These are phyloP conservation scores for Paramormyrops hopkinsi DNA, from an alignment of 2,797 vertebrate genomes.

Conservation along the genomic window DNA sequence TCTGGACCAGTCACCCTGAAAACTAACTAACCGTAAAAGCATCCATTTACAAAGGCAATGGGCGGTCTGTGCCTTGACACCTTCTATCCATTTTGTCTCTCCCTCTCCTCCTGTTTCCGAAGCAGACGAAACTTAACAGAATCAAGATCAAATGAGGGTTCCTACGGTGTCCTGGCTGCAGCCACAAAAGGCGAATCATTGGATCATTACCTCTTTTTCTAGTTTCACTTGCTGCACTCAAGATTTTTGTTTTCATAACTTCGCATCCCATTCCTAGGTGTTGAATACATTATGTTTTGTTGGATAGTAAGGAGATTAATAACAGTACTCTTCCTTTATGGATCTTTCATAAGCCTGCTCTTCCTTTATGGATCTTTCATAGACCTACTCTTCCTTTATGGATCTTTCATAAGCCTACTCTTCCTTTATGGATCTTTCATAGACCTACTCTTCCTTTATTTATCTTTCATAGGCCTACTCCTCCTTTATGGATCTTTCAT, in stretches of 20 bases:
- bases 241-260: neutral
- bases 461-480: neutral
- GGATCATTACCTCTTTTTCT: conserved; percentile 20
- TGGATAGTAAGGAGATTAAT: neutral
- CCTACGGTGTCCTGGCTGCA: conserved; percentile 10
- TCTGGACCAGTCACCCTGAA: conserved; percentile 53
- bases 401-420: neutral
- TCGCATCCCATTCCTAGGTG: neutral
- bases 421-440: neutral
- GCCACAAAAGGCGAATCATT: conserved; percentile 23
- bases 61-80: conserved; percentile 32
- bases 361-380: neutral
- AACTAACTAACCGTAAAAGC: conserved; percentile 47
- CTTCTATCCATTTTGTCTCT: conserved; percentile 35
- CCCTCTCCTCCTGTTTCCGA: conserved; percentile 23
- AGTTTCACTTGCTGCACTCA: neutral
- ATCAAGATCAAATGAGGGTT: neutral
- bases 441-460: neutral
- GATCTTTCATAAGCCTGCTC: neutral
- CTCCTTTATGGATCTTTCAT: neutral
- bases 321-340: too few species aligned
- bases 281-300: neutral
- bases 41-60: conserved; percentile 35
- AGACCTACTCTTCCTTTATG: neutral
- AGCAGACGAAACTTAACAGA: conserved; percentile 24